These are phyloP conservation scores for Periplaneta americana DNA, from an alignment of 1,140 invertebrate species.

Conservation along the genomic window DNA sequence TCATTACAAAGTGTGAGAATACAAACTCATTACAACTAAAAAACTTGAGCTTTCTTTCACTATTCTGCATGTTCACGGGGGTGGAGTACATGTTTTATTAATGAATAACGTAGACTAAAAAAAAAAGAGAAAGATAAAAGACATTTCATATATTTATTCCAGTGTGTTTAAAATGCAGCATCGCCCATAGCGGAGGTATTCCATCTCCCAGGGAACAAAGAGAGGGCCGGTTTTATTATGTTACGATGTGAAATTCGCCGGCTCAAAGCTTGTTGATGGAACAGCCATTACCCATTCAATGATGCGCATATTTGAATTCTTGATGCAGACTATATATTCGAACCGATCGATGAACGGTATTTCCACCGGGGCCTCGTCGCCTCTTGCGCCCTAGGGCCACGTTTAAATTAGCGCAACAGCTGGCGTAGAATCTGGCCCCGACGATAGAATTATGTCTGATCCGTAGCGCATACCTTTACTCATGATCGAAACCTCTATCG, in stretches of 20 bases:
- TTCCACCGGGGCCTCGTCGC: not conserved
- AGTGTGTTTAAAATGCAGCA: not conserved
- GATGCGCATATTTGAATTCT: not conserved
- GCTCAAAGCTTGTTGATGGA: not conserved
- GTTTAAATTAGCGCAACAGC: not conserved
- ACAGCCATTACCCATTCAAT: not conserved
- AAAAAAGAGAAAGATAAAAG: not conserved
- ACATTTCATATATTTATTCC: not conserved
- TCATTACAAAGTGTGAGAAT: not conserved
- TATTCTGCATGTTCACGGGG: not conserved
- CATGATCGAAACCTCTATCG: not conserved
- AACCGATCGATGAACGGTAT: not conserved
- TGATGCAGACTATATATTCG: not conserved
- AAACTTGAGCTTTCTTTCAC: not conserved
- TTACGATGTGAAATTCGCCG: not conserved
- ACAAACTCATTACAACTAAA: not conserved
- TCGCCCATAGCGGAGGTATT: not conserved
- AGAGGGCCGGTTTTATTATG: not conserved
- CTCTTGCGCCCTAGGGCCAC: not conserved
- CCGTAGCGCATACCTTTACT: not conserved
- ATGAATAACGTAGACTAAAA: not conserved
- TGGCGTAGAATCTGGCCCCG: not conserved
- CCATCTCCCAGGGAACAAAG: not conserved
- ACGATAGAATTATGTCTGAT: not conserved
- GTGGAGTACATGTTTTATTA: not conserved